Conservation (phyloP, 2,888 invertebrate genomes). For the Cryptus viduatorius region DNA sequence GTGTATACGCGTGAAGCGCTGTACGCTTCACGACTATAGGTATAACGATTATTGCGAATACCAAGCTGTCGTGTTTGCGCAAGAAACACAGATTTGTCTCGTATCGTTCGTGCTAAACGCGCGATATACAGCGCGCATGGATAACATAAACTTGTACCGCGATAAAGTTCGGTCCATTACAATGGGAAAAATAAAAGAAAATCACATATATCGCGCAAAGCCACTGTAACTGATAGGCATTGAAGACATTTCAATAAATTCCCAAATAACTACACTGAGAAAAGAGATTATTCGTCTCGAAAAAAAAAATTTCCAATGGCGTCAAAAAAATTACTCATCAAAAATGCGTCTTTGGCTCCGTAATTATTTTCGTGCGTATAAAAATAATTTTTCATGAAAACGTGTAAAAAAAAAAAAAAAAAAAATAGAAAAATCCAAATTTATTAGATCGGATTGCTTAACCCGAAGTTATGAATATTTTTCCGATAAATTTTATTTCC, state of each 20-base stretch:
- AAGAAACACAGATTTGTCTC: conserved; percentile 34
- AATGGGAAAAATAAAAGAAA: background rate
- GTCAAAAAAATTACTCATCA: too few relatives aligned
- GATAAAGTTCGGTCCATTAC: conserved; percentile 3
- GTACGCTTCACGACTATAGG: background rate
- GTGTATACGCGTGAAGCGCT: conserved; percentile 13
- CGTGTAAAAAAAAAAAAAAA: too few relatives aligned
- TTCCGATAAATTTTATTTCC: too few relatives aligned
- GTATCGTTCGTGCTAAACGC: conserved; percentile 19
- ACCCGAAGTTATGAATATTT: too few relatives aligned
- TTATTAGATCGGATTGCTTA: too few relatives aligned
- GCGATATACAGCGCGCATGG: background rate
- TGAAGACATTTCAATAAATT: background rate
- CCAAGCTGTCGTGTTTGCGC: conserved; percentile 20
- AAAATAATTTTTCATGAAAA: too few relatives aligned
- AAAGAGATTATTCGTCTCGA: too few relatives aligned
- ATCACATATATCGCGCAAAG: background rate
- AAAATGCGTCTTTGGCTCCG: too few relatives aligned
- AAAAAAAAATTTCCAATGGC: too few relatives aligned
- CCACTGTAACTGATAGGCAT: background rate
- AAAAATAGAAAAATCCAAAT: too few relatives aligned
- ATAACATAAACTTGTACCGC: conserved; percentile 17
- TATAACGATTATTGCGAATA: conserved; percentile 5
- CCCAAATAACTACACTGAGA: too few relatives aligned
- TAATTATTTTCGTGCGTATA: too few relatives aligned